Conservation (phyloP, 1,140 invertebrate species). For the Diorhabda sublineata region DNA sequence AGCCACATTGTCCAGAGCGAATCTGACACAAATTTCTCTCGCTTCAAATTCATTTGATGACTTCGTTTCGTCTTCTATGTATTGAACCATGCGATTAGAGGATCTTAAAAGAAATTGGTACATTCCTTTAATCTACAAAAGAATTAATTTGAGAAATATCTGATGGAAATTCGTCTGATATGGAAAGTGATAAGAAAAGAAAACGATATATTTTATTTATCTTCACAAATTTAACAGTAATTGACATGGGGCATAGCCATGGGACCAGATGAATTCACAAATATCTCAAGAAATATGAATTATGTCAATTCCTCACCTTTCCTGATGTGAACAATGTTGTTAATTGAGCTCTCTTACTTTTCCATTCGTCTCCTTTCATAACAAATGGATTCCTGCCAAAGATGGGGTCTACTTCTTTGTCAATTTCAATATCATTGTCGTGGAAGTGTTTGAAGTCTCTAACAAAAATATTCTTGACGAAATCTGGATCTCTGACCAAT, state of each 20-base stretch:
- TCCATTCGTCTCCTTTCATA: conserved; percentile 46
- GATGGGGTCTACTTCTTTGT: conserved; percentile 43
- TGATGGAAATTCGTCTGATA: too few relatives aligned
- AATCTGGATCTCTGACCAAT: conserved; percentile 53
- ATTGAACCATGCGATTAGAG: conserved; percentile 30
- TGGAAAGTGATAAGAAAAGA: too few relatives aligned
- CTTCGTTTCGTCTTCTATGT: conserved; percentile 4
- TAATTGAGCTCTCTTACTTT: conserved; percentile 43
- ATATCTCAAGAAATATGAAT: too few relatives aligned
- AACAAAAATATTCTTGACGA: conserved; percentile 53
- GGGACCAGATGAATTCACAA: too few relatives aligned
- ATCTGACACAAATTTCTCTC: conserved; percentile 45
- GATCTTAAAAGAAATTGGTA: conserved; percentile 36
- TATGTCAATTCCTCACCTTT: conserved; percentile 25
- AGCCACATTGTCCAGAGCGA: conserved; percentile 51
- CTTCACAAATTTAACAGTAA: too few relatives aligned
- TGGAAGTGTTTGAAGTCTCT: conserved; percentile 52
- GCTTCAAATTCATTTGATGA: conserved; percentile 29
- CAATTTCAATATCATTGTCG: conserved; percentile 42
- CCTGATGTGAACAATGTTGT: conserved; percentile 44
- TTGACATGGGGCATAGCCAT: too few relatives aligned
- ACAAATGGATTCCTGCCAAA: conserved; percentile 46
- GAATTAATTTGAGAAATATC: too few relatives aligned
- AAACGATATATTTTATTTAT: too few relatives aligned
- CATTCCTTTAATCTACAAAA: conserved; percentile 34